These are phyloP conservation scores for Eurystomus gularis DNA, from an alignment of 2,113 vertebrate genomes.

Conservation along the genomic window DNA sequence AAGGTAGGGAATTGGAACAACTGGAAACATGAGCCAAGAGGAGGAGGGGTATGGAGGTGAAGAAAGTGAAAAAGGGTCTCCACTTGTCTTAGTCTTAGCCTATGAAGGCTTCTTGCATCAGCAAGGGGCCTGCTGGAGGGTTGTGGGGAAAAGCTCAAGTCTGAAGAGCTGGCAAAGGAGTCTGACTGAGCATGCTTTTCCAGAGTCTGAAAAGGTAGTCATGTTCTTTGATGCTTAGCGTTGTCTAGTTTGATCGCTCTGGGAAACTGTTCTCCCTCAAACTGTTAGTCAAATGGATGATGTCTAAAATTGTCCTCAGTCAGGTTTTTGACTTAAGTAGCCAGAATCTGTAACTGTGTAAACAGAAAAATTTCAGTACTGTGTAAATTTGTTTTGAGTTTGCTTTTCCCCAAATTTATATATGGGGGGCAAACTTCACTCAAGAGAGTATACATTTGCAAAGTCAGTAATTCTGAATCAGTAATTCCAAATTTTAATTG, in stretches of 20 bases:
- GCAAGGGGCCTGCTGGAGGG: not conserved
- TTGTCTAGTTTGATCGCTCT: not conserved
- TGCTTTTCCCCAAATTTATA: not conserved
- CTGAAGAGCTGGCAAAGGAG: not conserved
- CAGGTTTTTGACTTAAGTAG: not conserved
- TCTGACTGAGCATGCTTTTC: not conserved
- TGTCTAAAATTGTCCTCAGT: not conserved
- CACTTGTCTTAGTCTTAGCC: not conserved
- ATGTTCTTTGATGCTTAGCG: not conserved
- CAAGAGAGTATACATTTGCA: not conserved
- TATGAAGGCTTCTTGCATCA: not conserved
- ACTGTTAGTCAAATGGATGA: not conserved
- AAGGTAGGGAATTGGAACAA: not conserved
- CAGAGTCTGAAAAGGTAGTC: not conserved
- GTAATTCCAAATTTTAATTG: not conserved
- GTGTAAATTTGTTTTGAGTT: not conserved
- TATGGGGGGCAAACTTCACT: rapidly evolving
- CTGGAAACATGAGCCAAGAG: not conserved
- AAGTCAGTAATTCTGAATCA: not conserved
- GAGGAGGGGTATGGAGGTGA: not conserved
- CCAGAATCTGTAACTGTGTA: not conserved
- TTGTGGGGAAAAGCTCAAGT: not conserved
- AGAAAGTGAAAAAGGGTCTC: not conserved
- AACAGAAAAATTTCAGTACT: not conserved
- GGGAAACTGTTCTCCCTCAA: not conserved